Evolutionary conservation across 2,113 vertebrate genomes (phyloP).

Genomic region (Trichomycterus rosablanca): DNA sequence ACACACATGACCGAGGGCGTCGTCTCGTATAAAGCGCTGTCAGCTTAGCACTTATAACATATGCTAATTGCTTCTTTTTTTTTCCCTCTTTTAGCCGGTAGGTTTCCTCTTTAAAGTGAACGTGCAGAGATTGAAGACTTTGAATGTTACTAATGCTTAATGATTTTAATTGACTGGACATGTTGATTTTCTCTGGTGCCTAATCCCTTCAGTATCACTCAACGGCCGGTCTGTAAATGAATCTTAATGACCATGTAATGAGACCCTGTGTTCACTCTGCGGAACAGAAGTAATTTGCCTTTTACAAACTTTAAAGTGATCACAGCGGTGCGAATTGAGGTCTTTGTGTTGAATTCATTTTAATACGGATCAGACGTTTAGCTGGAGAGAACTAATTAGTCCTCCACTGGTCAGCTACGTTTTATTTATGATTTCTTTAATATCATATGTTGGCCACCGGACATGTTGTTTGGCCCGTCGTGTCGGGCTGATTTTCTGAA

Average conservation of each 20-base stretch:
- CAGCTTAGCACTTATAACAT: too few relatives aligned
- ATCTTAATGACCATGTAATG: slow-evolving; percentile 45
- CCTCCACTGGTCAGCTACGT: slow-evolving; percentile 22
- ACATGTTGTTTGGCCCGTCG: slow-evolving; percentile 5
- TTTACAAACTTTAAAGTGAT: slow-evolving; percentile 34
- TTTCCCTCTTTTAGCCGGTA: too few relatives aligned
- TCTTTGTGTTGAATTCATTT: slow-evolving; percentile 5
- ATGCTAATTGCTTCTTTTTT: too few relatives aligned
- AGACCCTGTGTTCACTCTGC: slow-evolving; percentile 23
- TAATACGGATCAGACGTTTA: slow-evolving; percentile 10
- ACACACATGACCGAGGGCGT: too few relatives aligned
- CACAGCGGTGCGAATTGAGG: slow-evolving; percentile 9
- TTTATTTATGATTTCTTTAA: slow-evolving; percentile 11
- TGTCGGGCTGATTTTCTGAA: slow-evolving; percentile 6
- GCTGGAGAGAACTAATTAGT: slow-evolving; percentile 10
- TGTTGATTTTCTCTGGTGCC: slow-evolving; percentile 28
- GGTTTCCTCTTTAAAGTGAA: not conserved
- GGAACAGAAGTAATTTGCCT: slow-evolving; percentile 33
- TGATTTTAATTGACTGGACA: slow-evolving; percentile 17
- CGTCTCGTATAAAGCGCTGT: too few relatives aligned
- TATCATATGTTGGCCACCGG: not conserved
- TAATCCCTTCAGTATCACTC: slow-evolving; percentile 31
- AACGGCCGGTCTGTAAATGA: slow-evolving; percentile 30
- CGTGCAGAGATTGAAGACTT: not conserved
- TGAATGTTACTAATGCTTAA: slow-evolving; percentile 26